Evolutionary conservation across 2,113 vertebrate species (phyloP), one percentile per base, ranked within the genome.

Genomic region (Typhlomys cinereus): DNA sequence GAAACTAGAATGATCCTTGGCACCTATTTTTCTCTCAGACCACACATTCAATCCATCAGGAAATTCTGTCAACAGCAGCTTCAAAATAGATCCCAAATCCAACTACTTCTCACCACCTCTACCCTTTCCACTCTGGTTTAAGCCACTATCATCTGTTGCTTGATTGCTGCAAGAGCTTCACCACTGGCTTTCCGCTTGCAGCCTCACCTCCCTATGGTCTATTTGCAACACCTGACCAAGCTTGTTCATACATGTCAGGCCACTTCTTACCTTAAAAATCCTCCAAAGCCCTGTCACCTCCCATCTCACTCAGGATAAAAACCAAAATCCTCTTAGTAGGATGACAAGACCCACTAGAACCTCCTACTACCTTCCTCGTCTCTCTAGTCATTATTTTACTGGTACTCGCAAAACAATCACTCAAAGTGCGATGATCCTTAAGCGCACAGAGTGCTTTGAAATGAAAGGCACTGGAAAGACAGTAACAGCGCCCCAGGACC

Each of bases 51-150:
- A 83, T 82, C 85, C 46, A 83, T 89, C 36, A 79, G 59, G 70
- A 91, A 91, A 88, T 73, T 74, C 88, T 94, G 92, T 93, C 90
- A 95, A 70, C 92, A 93, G 86, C 36, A 83, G 23, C 50, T 89
- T 92, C 90, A 89, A 86, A 91, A 78, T 74, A 79, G 21, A 91
- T 70, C 70, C 41, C 85, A 79, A 88, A 80, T 88, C 94, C 88
- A 94, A 79, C 89, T 74, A 83, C 25, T n/a, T 83, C 79, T 95
- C 89, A 87, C 13, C 83, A 90, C 75, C 66, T 87, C 85, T 75
- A n/a, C 70, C 52, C 76, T 84, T 34, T 20, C 46, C 76, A 87
- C 59, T 62, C 59, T 14, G 1, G 64, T 44, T 67, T 92, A 82
- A 92, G 48, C 34, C 31, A 66, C 69, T 39, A 50, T 8, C 84